Conservation (phyloP, 2,113 vertebrate genomes). For the Hemibagrus wyckioides region DNA sequence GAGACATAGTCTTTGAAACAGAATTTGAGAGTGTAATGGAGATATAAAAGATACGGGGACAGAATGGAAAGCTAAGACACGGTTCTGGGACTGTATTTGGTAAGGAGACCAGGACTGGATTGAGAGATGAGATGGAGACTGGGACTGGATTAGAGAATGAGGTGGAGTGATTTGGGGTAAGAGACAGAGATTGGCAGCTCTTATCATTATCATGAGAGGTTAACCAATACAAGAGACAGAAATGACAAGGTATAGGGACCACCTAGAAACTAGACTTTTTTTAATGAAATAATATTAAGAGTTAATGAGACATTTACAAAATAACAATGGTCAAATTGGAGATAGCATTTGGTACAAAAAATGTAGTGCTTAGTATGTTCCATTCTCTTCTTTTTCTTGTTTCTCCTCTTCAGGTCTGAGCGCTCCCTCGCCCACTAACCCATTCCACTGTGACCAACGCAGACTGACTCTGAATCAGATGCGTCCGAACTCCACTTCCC, state of each 20-base stretch:
- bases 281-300: neutral
- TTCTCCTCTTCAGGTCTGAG: slow-evolving; percentile 76
- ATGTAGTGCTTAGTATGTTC: neutral
- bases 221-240: neutral
- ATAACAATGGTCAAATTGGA: neutral
- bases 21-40: neutral
- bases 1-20: neutral
- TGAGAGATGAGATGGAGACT: neutral
- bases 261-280: neutral
- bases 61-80: neutral
- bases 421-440: slow-evolving; percentile 86
- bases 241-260: neutral
- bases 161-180: neutral
- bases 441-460: slow-evolving; percentile 85
- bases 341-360: neutral
- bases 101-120: neutral
- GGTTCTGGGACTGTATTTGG: neutral
- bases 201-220: neutral
- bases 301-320: neutral
- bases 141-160: neutral
- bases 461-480: slow-evolving; percentile 92
- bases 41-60: neutral
- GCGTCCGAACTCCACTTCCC: slow-evolving; percentile 82
- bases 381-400: neutral
- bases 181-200: neutral